These are phyloP conservation scores for Prenolepis imparis DNA, from an alignment of 2,888 invertebrate species.

Conservation along the genomic window DNA sequence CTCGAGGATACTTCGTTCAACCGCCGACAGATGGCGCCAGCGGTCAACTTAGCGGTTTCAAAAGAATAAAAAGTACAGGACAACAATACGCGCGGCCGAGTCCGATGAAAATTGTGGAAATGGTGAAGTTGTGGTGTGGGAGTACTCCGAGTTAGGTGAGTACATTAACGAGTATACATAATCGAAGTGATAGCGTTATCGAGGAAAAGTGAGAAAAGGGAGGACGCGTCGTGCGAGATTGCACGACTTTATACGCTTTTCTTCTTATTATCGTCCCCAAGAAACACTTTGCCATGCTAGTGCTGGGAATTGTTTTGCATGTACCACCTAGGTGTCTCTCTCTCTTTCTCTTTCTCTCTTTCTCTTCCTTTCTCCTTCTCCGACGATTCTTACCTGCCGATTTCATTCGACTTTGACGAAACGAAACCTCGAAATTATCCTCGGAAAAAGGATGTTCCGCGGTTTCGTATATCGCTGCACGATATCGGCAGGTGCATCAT, in stretches of 20 bases:
- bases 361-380: slow-evolving; percentile 19
- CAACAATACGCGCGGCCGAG: slow-evolving; percentile 76
- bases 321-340: slow-evolving; percentile 63
- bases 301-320: slow-evolving; percentile 48
- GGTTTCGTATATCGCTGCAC: slow-evolving; percentile 10
- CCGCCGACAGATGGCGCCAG: slow-evolving; percentile 67
- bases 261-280: slow-evolving; percentile 30
- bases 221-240: slow-evolving; percentile 26
- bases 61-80: slow-evolving; percentile 74
- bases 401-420: slow-evolving; percentile 17
- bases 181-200: slow-evolving; percentile 9
- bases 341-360: slow-evolving; percentile 25
- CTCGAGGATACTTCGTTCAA: background rate
- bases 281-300: slow-evolving; percentile 31
- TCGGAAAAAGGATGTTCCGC: background rate
- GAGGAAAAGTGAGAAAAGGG: slow-evolving; percentile 6
- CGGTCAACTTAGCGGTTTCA: slow-evolving; percentile 58
- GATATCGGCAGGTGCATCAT: slow-evolving; percentile 60
- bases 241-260: background rate
- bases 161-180: slow-evolving; percentile 52
- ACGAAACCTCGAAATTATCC: slow-evolving; percentile 9
- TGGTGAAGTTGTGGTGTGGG: slow-evolving; percentile 79
- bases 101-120: slow-evolving; percentile 79
- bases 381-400: slow-evolving; percentile 30
- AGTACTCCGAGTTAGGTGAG: slow-evolving; percentile 81